Evolutionary conservation across 2,113 vertebrate species (phyloP).

Genomic region (Bettongia penicillata): DNA sequence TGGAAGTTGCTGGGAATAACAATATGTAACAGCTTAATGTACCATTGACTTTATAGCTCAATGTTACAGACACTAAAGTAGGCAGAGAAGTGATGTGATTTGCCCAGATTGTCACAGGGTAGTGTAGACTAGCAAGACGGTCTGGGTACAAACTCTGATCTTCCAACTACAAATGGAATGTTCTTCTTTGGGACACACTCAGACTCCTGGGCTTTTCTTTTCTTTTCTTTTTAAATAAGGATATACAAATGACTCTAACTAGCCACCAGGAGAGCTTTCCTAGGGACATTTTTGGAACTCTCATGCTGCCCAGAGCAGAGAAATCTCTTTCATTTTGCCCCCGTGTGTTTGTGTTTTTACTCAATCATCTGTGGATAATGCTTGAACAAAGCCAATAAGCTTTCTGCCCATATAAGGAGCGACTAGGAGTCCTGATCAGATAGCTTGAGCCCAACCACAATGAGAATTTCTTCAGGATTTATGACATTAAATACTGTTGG

Average conservation of each 20-base stretch:
- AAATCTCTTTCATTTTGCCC: neutral
- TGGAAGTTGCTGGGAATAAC: neutral
- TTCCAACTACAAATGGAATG: neutral
- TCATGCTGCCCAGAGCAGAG: neutral
- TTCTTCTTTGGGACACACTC: neutral
- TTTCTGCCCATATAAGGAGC: slow-evolving; percentile 43
- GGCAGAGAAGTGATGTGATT: neutral
- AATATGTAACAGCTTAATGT: neutral
- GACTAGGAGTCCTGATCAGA: neutral
- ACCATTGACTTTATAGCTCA: neutral
- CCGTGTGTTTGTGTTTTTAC: slow-evolving; percentile 17
- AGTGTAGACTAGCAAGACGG: no score
- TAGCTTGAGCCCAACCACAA: neutral
- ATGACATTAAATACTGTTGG: slow-evolving; percentile 27
- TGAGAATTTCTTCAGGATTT: slow-evolving; percentile 33
- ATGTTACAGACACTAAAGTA: neutral
- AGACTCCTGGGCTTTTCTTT: neutral
- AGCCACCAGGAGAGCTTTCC: neutral
- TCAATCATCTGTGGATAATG: slow-evolving; percentile 42
- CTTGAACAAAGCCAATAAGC: neutral
- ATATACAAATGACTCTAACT: neutral
- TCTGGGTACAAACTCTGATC: neutral
- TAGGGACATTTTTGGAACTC: slow-evolving; percentile 7
- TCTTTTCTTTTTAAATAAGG: neutral
- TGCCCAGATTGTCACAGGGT: neutral